Evolutionary conservation across 2,113 vertebrate species (phyloP), one percentile per base, ranked within the genome.

Genomic region (Dromas ardeola): DNA sequence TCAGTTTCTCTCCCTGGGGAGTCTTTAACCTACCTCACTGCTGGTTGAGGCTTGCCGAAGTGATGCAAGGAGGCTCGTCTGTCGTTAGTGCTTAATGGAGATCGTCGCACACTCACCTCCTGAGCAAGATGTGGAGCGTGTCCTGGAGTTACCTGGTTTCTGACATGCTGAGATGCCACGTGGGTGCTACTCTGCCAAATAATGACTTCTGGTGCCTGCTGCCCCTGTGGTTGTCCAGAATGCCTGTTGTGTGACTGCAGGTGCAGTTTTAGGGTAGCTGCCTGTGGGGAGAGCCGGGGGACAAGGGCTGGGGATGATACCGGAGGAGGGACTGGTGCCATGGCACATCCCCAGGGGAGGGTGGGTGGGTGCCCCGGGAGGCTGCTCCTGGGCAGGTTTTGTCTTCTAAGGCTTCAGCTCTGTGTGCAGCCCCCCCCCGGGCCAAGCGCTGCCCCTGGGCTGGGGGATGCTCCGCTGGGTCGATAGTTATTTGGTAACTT

Each of bases 11-110:
- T 86, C 34, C 21, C 49, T 3, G 20, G 89, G 87, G 67, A 95
- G n/a, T 20, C 88, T 74, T 76, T 83, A 42, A 77, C 90, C 96
- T 96, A 96, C 93, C 93, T 97, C 97, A 42, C 92, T 69, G 79
- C 74, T 49, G 13, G 87, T 25, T 72, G 95, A 72, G 89, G 93
- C 86, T 65, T 81, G 53, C 8, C 59, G 65, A 26, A 61, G 61
- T 21, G 70, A 71, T 3, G 5, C 38, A 65, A 14, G 59, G 56
- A 34, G 43, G 52, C 32, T 67, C 1, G 0, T 23, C 27, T 25
- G 21, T 6, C 22, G 1, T 38, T 56, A 30, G 71, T n/a, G 74
- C 61, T 30, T 15, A 23, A 17, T 3, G 0, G 9, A 49, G 67
- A 42, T 9, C 0, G 15, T 32, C 47, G 9, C 49, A 59, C 62